A percentile compares a stretch with the other conserved stretches of the same genome.
These are phyloP conservation scores for Papilio gigon DNA, from an alignment of 2,888 invertebrate species.

Conservation along the genomic window DNA sequence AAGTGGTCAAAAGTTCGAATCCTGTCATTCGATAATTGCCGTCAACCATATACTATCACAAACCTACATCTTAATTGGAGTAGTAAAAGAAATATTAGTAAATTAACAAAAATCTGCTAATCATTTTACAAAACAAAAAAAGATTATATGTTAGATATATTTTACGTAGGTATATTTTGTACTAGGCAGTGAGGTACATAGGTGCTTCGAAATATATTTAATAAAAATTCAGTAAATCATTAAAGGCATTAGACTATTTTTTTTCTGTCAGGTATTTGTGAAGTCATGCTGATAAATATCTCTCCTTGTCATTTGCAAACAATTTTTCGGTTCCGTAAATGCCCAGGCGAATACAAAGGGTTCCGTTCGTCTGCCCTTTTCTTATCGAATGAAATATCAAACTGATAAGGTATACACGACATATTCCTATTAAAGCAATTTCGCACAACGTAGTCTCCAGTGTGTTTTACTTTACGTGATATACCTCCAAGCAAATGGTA, in stretches of 20 bases:
- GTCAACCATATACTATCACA: no score
- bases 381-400: slow-evolving; percentile 28
- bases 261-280: background rate
- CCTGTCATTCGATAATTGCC: no score
- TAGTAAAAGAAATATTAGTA: no score
- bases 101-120: no score
- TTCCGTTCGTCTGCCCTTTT: slow-evolving; percentile 14
- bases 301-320: slow-evolving; percentile 13
- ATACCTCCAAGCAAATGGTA: background rate
- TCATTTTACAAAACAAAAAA: no score
- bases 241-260: background rate
- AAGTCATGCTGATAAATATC: background rate
- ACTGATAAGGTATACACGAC: slow-evolving; percentile 16
- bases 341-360: slow-evolving; percentile 17
- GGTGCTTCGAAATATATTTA: no score
- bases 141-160: no score
- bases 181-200: no score
- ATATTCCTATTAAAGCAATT: slow-evolving; percentile 2
- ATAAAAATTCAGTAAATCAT: no score
- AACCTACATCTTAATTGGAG: no score
- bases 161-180: no score
- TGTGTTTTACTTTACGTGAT: background rate
- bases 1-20: no score
- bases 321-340: slow-evolving; percentile 27
- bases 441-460: slow-evolving; percentile 13